Conservation (phyloP, 2,797 vertebrate species). For the Taenioides sp. region DNA sequence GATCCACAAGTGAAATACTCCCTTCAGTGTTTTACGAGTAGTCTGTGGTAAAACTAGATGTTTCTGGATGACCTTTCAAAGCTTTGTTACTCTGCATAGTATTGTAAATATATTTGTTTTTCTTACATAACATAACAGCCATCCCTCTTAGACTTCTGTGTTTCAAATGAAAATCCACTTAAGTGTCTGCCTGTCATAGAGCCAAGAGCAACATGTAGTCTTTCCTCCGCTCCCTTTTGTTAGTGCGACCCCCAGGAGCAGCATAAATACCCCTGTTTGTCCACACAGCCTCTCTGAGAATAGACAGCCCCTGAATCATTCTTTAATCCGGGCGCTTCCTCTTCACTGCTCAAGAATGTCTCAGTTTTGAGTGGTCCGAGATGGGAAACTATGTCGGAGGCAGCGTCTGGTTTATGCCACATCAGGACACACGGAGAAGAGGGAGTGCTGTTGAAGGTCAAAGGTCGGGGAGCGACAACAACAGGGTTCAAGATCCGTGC, state of each 20-base stretch:
- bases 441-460: slow-evolving; percentile 31
- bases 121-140: not conserved
- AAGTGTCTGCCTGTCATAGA: slow-evolving; percentile 38
- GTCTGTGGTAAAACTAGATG: no score
- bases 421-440: slow-evolving; percentile 38
- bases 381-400: slow-evolving; percentile 78
- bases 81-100: not conserved
- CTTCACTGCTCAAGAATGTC: slow-evolving; percentile 62
- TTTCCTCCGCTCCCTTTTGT: slow-evolving; percentile 77
- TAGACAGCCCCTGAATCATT: slow-evolving; percentile 79
- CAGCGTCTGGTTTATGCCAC: slow-evolving; percentile 67
- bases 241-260: slow-evolving; percentile 74
- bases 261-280: slow-evolving; percentile 81
- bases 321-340: slow-evolving; percentile 61
- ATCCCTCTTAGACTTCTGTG: slow-evolving; percentile 21
- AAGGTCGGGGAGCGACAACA: slow-evolving; percentile 31
- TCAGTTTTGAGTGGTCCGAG: slow-evolving; percentile 51
- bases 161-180: slow-evolving; percentile 45
- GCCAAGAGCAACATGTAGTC: slow-evolving; percentile 82
- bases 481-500: slow-evolving; percentile 38
- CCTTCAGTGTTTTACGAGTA: no score
- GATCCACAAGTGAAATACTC: no score
- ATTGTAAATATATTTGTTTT: not conserved
- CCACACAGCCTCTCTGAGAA: slow-evolving; percentile 78
- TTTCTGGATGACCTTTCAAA: not conserved